Conservation (phyloP, 2,797 vertebrate genomes). For the Pterois miles region DNA sequence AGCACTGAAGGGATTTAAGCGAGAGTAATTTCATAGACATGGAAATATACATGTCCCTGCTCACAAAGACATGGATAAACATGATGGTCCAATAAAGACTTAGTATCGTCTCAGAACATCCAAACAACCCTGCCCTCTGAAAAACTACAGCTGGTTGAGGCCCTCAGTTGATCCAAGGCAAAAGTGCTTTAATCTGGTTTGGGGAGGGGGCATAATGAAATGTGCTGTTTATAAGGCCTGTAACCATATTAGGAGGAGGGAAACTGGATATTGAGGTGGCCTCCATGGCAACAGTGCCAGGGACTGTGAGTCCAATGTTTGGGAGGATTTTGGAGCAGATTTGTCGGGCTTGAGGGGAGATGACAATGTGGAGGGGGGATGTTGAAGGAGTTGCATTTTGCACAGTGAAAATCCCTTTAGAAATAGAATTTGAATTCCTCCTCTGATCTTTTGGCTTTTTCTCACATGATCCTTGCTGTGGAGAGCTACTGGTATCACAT, state of each 20-base stretch:
- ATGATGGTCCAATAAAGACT: constrained; percentile 36
- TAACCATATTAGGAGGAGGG: constrained; percentile 74
- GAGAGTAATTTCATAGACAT: constrained; percentile 14
- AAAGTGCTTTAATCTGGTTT: constrained; percentile 77
- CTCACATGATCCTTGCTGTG: constrained; percentile 9
- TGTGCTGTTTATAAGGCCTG: constrained; percentile 75
- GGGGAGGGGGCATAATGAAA: constrained; percentile 70
- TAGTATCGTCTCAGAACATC: constrained; percentile 30
- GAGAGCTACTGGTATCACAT: constrained; percentile 8
- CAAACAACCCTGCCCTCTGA: constrained; percentile 30
- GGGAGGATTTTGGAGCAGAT: constrained; percentile 70
- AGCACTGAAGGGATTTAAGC: neutral
- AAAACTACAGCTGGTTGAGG: constrained; percentile 65
- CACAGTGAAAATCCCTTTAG: constrained; percentile 58
- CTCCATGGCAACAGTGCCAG: constrained; percentile 72
- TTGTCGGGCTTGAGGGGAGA: constrained; percentile 63
- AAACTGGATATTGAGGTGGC: constrained; percentile 70
- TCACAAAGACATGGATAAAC: constrained; percentile 23
- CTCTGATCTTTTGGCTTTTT: constrained; percentile 57
- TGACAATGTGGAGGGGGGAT: constrained; percentile 35
- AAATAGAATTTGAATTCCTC: constrained; percentile 62
- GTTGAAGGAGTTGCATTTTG: constrained; percentile 49
- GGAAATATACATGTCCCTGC: constrained; percentile 23
- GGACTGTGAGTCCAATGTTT: constrained; percentile 61
- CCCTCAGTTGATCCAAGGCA: constrained; percentile 59